Evolutionary conservation across 2,888 invertebrate species (phyloP), one percentile per base, ranked within the genome.

Genomic region (Epirrhoe alternata): DNA sequence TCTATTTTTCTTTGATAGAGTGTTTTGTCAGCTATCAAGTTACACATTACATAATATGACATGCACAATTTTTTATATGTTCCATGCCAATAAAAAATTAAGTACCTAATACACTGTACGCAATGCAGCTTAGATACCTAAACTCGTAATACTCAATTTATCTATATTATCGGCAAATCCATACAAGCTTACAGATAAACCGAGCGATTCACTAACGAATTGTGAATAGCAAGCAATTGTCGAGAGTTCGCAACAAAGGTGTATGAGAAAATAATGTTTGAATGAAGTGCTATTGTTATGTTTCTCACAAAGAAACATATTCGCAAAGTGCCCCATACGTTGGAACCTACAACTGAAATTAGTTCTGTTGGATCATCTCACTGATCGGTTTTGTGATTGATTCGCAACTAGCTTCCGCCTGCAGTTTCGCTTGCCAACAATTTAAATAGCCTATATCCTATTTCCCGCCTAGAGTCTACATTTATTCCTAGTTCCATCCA

Each of bases 191-290:
- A 53, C 31, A 70, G 67, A 72, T 72, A 72, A 71, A 70, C 69
- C 61, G 61, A 67, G 66, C 66, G 68, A 76, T 76, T 72, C 69
- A 56, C 75, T 83, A 84, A 82, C 82, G 80, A 84, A 82, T 84
- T 61, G 76, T 84, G 84, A 86, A 84, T 82, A 80, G 81, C 76
- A 72, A 77, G 81, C 84, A 84, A 85, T 85, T 83, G 81, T 82
- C 69, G 61, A 64, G 76, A 77, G 77, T 76, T 70, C 72, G 61
- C 79, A 77, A 85, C 85, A 84, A 83, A 80, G 80, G 77, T 84
- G 80, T 83, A 81, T 81, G 82, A 81, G 83, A 81, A 81, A 85
- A 86, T 86, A 85, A 85, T 83, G 82, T 84, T 84, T 77, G 79
- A 81, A 85, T 81, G 83, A 84, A 82, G 78, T 81, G 80, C 85